phyloP scores from a whole-genome alignment of 2,888 invertebrate species.

The Gari tellinella region DNA sequence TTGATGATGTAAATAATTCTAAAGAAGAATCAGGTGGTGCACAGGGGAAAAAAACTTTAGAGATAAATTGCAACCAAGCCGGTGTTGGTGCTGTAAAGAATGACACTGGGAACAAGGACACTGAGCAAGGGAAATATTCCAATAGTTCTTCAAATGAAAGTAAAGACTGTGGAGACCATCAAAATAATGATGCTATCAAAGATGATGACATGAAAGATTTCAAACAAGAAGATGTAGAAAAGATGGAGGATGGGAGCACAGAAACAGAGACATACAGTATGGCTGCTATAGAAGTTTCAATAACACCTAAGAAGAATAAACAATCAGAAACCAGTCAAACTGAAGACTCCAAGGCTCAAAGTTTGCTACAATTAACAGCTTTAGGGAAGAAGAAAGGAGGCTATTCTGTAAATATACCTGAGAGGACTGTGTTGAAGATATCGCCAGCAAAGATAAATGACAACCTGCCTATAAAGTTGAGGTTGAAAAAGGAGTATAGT shows the following conservation, averaged over 20 bases:
- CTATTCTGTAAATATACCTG: background rate
- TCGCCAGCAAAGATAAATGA: constrained; percentile 9
- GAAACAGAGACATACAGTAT: constrained; percentile 4
- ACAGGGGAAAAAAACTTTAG: background rate
- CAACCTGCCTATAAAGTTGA: constrained; percentile 8
- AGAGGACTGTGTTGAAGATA: constrained; percentile 2
- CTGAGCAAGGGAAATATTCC: too few species aligned
- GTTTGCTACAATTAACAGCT: background rate
- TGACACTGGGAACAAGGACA: too few species aligned
- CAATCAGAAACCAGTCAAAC: background rate
- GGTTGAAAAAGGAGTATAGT: background rate
- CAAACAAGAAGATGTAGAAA: background rate
- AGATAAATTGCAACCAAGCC: background rate
- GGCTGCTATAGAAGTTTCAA: constrained; percentile 20
- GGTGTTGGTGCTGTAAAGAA: too few species aligned
- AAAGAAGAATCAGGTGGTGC: background rate
- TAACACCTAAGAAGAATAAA: constrained; percentile 9
- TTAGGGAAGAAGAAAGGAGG: too few species aligned
- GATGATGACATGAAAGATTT: background rate
- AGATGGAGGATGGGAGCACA: background rate
- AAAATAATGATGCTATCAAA: background rate
- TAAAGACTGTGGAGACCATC: too few species aligned
- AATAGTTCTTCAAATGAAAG: too few species aligned
- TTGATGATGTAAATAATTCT: background rate
- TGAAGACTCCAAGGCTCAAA: background rate